Conservation (phyloP, 2,797 vertebrate genomes). For the Moxostoma hubbsi region DNA sequence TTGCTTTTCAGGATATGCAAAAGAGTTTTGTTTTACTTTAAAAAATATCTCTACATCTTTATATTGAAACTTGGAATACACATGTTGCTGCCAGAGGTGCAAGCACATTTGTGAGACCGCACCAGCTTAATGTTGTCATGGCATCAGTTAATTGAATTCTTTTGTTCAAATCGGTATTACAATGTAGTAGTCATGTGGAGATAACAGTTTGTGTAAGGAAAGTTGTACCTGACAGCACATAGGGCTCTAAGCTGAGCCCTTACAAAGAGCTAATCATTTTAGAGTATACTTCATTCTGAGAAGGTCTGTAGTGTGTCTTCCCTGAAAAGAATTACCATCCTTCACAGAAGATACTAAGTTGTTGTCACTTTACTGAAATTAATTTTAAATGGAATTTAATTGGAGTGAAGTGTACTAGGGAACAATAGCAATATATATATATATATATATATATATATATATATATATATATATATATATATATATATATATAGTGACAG, state of each 20-base stretch:
- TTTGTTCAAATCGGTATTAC: constrained; percentile 62
- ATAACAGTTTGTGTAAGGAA: constrained; percentile 64
- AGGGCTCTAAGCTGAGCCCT: constrained; percentile 34
- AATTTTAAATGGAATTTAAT: not conserved
- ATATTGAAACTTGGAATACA: constrained; percentile 4
- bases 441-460: not conserved
- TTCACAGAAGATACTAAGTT: not conserved
- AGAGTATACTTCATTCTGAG: constrained; percentile 41
- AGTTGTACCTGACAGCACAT: constrained; percentile 52
- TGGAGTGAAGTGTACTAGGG: constrained; percentile 17
- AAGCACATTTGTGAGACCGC: constrained; percentile 20
- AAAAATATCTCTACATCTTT: constrained; percentile 8
- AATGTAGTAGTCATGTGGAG: constrained; percentile 59
- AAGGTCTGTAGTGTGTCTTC: constrained; percentile 29
- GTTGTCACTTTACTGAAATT: constrained; percentile 27
- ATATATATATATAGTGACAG: too few species aligned
- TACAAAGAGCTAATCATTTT: constrained; percentile 44
- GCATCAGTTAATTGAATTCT: constrained; percentile 66
- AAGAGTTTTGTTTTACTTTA: not conserved
- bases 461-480: too few species aligned
- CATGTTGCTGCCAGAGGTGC: not conserved
- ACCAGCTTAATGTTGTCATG: constrained; percentile 62
- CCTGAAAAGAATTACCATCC: constrained; percentile 14
- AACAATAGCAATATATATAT: not conserved
- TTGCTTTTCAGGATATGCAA: constrained; percentile 34